These are phyloP conservation scores for Nematopogon swammerdamellus DNA, from an alignment of 2,888 invertebrate species.

Conservation along the genomic window DNA sequence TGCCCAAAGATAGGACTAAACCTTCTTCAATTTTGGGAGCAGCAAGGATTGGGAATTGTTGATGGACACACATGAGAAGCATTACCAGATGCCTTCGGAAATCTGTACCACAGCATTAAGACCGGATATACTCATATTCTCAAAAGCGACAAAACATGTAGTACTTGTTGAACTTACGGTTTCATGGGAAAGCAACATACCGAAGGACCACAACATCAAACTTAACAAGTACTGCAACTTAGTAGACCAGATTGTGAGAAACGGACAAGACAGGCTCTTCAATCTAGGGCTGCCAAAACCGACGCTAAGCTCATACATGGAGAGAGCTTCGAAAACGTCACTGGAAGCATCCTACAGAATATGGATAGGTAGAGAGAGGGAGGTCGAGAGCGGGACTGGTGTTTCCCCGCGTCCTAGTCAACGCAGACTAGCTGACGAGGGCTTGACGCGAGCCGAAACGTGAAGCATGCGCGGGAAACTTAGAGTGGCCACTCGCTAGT, in stretches of 20 bases:
- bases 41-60: background rate
- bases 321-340: too few species aligned
- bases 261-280: background rate
- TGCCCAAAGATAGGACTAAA: background rate
- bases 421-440: too few species aligned
- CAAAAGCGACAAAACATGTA: background rate
- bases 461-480: too few species aligned
- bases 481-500: too few species aligned
- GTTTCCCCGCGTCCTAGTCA: too few species aligned
- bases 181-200: background rate
- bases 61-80: constrained; percentile 1
- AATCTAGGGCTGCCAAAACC: too few species aligned
- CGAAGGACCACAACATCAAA: constrained; percentile 1
- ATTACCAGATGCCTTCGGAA: constrained; percentile 1
- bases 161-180: background rate
- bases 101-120: background rate
- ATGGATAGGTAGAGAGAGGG: too few species aligned
- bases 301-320: too few species aligned
- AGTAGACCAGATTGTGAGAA: constrained; percentile 1
- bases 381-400: too few species aligned
- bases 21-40: background rate
- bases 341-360: too few species aligned
- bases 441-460: too few species aligned
- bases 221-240: background rate
- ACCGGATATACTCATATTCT: constrained; percentile 1